phyloP scores from a whole-genome alignment of 2,113 vertebrate species.

The Syngnathoides biaculeatus region DNA sequence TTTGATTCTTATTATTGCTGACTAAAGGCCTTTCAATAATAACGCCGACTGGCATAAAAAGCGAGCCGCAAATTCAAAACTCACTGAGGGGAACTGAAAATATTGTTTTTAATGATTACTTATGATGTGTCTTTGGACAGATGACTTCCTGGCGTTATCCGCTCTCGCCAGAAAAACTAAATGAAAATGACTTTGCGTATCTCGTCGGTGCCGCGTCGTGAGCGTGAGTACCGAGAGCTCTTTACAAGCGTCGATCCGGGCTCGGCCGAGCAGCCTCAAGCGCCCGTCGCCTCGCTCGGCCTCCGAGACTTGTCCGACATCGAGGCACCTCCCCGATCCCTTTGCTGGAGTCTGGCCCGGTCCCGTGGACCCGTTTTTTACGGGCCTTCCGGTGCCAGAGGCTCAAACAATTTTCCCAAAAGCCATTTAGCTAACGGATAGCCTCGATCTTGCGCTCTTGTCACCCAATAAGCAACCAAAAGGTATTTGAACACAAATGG shows the following conservation, averaged over 20 bases:
- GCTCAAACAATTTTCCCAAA: too few species aligned
- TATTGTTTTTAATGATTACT: not conserved
- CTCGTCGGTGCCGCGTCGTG: not conserved
- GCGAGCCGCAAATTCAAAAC: not conserved
- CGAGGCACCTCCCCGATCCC: constrained; percentile 44
- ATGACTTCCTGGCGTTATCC: not conserved
- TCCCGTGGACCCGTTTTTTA: constrained; percentile 53
- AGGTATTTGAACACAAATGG: too few species aligned
- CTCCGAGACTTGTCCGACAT: constrained; percentile 57
- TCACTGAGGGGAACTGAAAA: not conserved
- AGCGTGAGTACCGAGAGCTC: not conserved
- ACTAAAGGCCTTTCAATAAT: too few species aligned
- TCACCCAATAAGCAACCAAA: too few species aligned
- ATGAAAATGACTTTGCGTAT: not conserved
- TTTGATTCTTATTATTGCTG: too few species aligned
- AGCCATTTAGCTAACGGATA: too few species aligned
- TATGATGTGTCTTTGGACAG: not conserved
- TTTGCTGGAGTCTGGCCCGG: constrained; percentile 29
- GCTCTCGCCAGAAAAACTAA: not conserved
- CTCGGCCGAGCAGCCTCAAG: too few species aligned
- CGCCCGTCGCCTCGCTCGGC: too few species aligned
- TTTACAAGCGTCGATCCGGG: not conserved
- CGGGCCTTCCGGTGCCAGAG: constrained; percentile 18
- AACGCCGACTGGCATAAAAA: too few species aligned
- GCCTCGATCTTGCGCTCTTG: too few species aligned